phyloP scores from a whole-genome alignment of 2,797 vertebrate genomes.

The Lacerta viridis region DNA sequence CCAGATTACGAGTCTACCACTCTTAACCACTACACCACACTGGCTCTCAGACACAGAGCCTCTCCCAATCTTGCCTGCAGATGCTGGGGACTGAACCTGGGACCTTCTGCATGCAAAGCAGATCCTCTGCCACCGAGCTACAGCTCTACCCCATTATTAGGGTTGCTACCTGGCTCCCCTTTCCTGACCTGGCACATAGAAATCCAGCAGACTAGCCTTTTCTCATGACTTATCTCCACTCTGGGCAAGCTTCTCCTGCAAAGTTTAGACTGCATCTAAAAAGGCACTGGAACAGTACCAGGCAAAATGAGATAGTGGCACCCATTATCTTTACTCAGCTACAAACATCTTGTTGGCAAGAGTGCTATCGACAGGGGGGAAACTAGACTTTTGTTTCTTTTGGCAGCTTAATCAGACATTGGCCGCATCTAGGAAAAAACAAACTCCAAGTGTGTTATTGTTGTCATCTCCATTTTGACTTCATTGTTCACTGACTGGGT shows the following conservation, averaged over 20 bases:
- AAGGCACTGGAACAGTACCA: background rate
- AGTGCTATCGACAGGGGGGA: background rate
- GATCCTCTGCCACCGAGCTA: too few relatives aligned
- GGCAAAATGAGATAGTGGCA: background rate
- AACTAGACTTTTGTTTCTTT: background rate
- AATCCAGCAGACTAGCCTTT: background rate
- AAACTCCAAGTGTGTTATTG: background rate
- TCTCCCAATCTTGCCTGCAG: too few relatives aligned
- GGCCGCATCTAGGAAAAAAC: background rate
- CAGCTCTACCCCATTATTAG: background rate
- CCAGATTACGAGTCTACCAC: too few relatives aligned
- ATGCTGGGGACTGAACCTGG: too few relatives aligned
- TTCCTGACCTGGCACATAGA: background rate
- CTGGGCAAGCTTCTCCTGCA: background rate
- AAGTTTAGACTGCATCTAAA: background rate
- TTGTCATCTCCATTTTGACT: background rate
- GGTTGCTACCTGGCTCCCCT: background rate
- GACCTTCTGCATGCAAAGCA: too few relatives aligned
- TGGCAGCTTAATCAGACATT: background rate
- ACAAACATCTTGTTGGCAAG: background rate
- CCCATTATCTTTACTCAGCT: background rate
- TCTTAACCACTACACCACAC: too few relatives aligned
- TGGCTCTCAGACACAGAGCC: too few relatives aligned
- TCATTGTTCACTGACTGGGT: background rate
- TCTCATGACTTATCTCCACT: background rate